Evolutionary conservation across 2,888 invertebrate genomes (phyloP), one percentile per base, ranked within the genome.

Genomic region (Azorinus chamasolen): DNA sequence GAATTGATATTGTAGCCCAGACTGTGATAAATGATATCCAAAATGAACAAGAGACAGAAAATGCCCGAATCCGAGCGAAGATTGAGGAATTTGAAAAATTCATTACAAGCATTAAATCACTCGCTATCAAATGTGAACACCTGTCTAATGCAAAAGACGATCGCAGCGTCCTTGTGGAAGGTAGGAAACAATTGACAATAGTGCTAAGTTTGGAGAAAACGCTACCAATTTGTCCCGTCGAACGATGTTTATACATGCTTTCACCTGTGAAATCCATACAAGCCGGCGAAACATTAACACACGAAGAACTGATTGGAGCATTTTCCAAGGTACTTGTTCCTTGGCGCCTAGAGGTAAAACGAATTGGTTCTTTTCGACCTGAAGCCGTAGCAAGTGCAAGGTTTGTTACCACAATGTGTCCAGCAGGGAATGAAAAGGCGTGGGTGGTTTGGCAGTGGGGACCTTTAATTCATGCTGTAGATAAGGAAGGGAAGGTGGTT

Each of bases 391-490:
- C 72, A 0, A 77, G 74, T 61, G 66, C 74, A 12, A 66, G 81
- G 45, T 81, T 81, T 43, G 77, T 81, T 12, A 81, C 77, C 1
- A 68, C 81, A 41, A 77, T 81, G 74, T 81, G 81, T 39, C 53
- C 71, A 2, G 74, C 64, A 4, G 32, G 51, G 5, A 68, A 81
- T 16, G 71, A 77, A 24, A 32, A 68, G 5, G 74, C 65, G 14
- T 81, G 81, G 81, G 77, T 77, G 8, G 74, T 77, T 4, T 81
- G 81, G 81, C 81, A 81, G 50, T 81, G 77, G 77, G 81, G 81
- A 0, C 81, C 81, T 2, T 48, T 64, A 24, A 37, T 81, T 18
- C 68, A 81, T 41, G 61, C 74, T 41, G 66, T 81, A 5, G 64
- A 78, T 46, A 81, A 81, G 41, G 71, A 68, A 18, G 81, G 74